These are phyloP conservation scores for Dryobotodes eremita DNA, from an alignment of 2,888 invertebrate genomes.

Conservation along the genomic window DNA sequence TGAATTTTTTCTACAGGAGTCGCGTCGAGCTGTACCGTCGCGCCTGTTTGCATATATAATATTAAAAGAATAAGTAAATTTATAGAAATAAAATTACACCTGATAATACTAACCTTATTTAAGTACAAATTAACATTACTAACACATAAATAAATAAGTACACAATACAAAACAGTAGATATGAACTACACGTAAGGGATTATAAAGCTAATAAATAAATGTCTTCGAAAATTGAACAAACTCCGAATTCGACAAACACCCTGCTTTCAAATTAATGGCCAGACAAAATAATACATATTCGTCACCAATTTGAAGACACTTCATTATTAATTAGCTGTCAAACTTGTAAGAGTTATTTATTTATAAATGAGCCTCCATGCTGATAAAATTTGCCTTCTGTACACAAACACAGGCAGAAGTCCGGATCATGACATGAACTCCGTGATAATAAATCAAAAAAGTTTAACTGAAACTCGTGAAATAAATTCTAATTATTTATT, in stretches of 20 bases:
- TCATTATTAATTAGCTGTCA: slow-evolving; percentile 62
- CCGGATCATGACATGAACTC: slow-evolving; percentile 67
- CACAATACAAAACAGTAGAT: no score
- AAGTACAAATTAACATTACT: no score
- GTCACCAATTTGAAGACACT: slow-evolving; percentile 58
- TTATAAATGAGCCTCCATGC: slow-evolving; percentile 45
- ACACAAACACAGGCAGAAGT: slow-evolving; percentile 51
- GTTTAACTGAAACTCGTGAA: slow-evolving; percentile 64
- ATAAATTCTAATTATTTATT: slow-evolving; percentile 72
- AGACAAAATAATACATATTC: slow-evolving; percentile 45
- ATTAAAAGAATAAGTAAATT: no score
- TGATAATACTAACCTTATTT: no score
- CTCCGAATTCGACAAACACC: background rate
- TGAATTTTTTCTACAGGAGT: no score
- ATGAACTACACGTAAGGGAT: no score
- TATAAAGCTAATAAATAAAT: no score
- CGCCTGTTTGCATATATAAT: no score
- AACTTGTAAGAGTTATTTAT: slow-evolving; percentile 43
- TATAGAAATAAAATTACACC: no score
- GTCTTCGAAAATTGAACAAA: slow-evolving; percentile 1
- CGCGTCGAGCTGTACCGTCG: no score
- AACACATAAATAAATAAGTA: no score
- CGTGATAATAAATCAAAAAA: slow-evolving; percentile 74
- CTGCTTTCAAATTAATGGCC: slow-evolving; percentile 35
- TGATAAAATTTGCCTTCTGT: slow-evolving; percentile 34